Percentiles rank a stretch among this genome's conserved stretches.
phyloP scores from a whole-genome alignment of 2,888 invertebrate genomes.

The Invenusta paracnida region DNA sequence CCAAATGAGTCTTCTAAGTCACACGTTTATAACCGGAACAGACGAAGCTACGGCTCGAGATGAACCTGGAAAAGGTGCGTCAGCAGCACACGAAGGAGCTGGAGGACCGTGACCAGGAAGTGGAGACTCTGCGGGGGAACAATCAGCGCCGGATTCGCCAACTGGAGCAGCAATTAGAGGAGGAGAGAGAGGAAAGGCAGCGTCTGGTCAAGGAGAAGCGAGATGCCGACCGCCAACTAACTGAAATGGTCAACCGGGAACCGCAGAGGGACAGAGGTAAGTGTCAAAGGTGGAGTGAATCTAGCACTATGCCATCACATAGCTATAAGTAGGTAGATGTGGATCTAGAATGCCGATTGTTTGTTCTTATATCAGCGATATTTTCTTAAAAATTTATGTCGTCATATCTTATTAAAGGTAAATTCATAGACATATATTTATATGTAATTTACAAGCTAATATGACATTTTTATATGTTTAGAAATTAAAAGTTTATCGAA shows the following conservation, averaged over 20 bases:
- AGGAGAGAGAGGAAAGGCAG: conserved; percentile 85
- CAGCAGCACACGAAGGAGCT: conserved; percentile 84
- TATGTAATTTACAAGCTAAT: too few relatives aligned
- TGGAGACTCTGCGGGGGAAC: conserved; percentile 82
- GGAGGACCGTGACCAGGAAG: conserved; percentile 74
- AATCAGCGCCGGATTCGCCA: conserved; percentile 69
- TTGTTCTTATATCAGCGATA: too few relatives aligned
- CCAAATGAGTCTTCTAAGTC: too few relatives aligned
- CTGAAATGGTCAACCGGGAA: conserved; percentile 70
- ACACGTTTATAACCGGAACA: conserved; percentile 49
- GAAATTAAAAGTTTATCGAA: too few relatives aligned
- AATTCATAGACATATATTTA: too few relatives aligned
- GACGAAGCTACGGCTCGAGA: conserved; percentile 83
- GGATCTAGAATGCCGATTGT: too few relatives aligned
- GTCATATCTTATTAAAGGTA: too few relatives aligned
- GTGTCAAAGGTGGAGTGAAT: conserved; percentile 53
- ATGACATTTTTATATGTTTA: too few relatives aligned
- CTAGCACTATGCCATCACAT: too few relatives aligned
- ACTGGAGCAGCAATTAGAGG: conserved; percentile 82
- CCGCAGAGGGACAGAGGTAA: conserved; percentile 59
- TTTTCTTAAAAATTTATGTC: too few relatives aligned
- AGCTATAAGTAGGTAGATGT: too few relatives aligned
- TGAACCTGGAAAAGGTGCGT: conserved; percentile 83
- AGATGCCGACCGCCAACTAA: conserved; percentile 78
- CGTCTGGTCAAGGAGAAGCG: conserved; percentile 79